Evolutionary conservation across 2,888 invertebrate species (phyloP).

Genomic region (Falcaria lacertinaria): DNA sequence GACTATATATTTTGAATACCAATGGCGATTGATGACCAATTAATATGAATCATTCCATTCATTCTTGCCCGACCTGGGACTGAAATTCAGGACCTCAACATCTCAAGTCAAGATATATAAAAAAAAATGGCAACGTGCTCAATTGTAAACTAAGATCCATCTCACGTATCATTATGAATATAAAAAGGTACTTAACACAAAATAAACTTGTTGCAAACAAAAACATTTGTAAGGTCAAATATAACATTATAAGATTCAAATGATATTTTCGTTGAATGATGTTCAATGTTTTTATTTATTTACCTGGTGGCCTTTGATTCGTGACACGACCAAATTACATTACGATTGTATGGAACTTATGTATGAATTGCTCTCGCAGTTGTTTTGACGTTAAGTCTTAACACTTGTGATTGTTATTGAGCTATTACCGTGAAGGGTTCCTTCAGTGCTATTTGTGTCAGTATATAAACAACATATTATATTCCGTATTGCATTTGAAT

Average conservation of each 20-base stretch:
- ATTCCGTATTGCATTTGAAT: no score
- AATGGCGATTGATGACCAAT: no score
- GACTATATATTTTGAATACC: no score
- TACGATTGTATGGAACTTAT: conserved; percentile 13
- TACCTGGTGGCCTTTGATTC: conserved; percentile 22
- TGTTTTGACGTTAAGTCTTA: background rate
- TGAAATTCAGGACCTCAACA: no score
- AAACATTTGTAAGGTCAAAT: conserved; percentile 29
- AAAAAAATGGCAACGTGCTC: no score
- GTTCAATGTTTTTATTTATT: conserved; percentile 13
- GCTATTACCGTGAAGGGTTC: background rate
- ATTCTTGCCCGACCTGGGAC: no score
- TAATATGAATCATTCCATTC: no score
- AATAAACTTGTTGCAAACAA: conserved; percentile 18
- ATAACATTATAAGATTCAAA: conserved; percentile 29
- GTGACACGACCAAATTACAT: conserved; percentile 18
- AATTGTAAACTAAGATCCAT: no score
- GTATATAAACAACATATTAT: no score
- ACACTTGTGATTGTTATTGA: background rate
- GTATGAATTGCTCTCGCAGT: background rate
- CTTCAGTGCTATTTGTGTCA: background rate
- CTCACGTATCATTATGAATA: conserved; percentile 6
- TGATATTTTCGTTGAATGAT: conserved; percentile 26
- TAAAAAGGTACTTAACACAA: conserved; percentile 13
- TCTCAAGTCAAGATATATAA: no score